Conservation (phyloP, 1,140 invertebrate genomes). For the Anoplolepis gracilipes region DNA sequence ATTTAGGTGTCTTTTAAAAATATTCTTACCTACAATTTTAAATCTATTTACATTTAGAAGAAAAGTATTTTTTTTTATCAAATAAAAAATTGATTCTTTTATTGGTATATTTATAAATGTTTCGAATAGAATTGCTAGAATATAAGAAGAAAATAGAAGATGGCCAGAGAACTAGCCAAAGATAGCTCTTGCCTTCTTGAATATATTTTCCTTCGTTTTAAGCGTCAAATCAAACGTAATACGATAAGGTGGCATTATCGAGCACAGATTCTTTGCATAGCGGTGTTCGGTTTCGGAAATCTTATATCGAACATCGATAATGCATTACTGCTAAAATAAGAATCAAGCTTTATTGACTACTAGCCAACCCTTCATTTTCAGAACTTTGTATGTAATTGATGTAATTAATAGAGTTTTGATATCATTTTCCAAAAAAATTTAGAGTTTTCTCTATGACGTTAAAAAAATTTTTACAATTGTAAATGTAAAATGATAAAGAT, state of each 20-base stretch:
- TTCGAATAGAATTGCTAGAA: constrained; percentile 7
- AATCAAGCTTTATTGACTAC: neutral
- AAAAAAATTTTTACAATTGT: neutral
- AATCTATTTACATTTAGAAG: neutral
- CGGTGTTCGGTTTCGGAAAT: constrained; percentile 60
- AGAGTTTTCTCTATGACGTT: neutral
- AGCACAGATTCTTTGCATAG: constrained; percentile 29
- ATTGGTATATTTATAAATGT: neutral
- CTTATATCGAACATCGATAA: constrained; percentile 66
- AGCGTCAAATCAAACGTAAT: constrained; percentile 80
- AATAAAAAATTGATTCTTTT: neutral
- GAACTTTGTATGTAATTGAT: neutral
- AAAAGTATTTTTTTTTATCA: neutral
- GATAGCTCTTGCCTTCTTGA: constrained; percentile 43
- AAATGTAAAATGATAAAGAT: neutral
- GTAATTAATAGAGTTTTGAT: neutral
- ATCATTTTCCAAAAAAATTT: neutral
- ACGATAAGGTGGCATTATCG: constrained; percentile 68
- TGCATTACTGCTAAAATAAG: constrained; percentile 62
- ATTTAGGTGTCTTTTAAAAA: neutral
- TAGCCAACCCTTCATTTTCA: neutral
- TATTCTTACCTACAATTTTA: neutral
- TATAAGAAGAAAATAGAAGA: constrained; percentile 38
- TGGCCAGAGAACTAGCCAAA: constrained; percentile 24
- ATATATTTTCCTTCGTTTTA: constrained; percentile 80